Evolutionary conservation across 2,888 invertebrate species (phyloP).

Genomic region (Kryphioiulus occultus): DNA sequence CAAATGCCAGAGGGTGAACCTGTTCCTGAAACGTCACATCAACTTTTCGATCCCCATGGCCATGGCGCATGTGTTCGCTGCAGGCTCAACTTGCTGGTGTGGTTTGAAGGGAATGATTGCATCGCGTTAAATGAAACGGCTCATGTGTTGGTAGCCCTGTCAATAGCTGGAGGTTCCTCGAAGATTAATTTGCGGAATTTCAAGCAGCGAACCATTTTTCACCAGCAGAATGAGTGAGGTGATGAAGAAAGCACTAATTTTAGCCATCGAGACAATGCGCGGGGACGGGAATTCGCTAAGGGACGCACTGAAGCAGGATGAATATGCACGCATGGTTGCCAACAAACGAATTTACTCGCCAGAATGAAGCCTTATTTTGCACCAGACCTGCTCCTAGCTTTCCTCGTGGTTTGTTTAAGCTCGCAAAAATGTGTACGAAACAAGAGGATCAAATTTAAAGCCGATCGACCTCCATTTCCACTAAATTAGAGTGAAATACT

Average conservation of each 20-base stretch:
- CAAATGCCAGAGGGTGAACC: too few relatives aligned
- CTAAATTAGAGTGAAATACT: too few relatives aligned
- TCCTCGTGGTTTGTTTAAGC: neutral
- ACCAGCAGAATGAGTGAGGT: constrained; percentile 32
- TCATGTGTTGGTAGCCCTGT: neutral
- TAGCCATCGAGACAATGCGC: constrained; percentile 24
- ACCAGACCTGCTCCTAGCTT: neutral
- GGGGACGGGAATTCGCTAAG: neutral
- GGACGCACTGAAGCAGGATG: constrained; percentile 39
- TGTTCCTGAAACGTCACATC: too few relatives aligned
- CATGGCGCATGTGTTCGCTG: too few relatives aligned
- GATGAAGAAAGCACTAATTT: constrained; percentile 40
- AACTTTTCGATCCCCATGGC: too few relatives aligned
- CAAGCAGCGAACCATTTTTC: constrained; percentile 35
- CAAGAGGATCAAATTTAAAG: neutral
- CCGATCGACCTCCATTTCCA: neutral
- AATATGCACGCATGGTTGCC: constrained; percentile 45
- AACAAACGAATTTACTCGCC: constrained; percentile 44
- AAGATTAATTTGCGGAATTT: constrained; percentile 34
- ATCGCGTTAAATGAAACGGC: neutral
- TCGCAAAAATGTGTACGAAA: neutral
- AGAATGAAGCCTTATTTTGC: constrained; percentile 45
- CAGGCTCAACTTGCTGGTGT: too few relatives aligned
- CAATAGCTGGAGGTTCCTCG: neutral
- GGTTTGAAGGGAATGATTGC: neutral